A percentile compares a stretch with the other conserved stretches of the same genome.
Conservation (phyloP, 2,888 invertebrate genomes). For the Eurois occulta region DNA sequence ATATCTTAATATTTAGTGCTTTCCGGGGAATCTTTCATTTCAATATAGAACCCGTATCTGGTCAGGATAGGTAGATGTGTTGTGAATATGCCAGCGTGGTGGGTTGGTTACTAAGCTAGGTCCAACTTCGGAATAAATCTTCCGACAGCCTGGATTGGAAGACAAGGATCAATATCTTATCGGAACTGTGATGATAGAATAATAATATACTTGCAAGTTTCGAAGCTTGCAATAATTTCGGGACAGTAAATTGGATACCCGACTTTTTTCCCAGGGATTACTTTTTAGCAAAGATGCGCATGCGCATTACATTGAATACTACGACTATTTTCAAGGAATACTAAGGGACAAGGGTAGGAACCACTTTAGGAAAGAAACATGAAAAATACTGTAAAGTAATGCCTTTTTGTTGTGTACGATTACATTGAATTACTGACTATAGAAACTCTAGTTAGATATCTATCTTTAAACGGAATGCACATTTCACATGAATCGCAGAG, state of each 20-base stretch:
- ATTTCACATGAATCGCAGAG: constrained; percentile 57
- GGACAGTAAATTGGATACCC: not conserved
- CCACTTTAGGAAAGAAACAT: constrained; percentile 22
- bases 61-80: not conserved
- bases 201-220: not conserved
- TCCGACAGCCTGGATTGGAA: constrained; percentile 14
- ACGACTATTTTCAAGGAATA: not conserved
- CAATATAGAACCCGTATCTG: not conserved
- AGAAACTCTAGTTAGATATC: constrained; percentile 39
- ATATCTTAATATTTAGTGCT: constrained; percentile 1
- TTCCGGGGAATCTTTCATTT: not conserved
- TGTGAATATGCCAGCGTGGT: not conserved
- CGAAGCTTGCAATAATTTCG: not conserved
- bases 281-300: not conserved
- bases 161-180: constrained; percentile 1
- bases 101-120: not conserved
- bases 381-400: constrained; percentile 37
- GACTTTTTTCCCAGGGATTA: not conserved
- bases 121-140: constrained; percentile 1
- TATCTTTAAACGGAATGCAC: constrained; percentile 66
- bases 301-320: not conserved
- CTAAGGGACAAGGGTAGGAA: not conserved
- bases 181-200: not conserved
- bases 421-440: constrained; percentile 39
- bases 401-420: constrained; percentile 43